Percentiles rank a stretch among this genome's conserved stretches.
phyloP scores from a whole-genome alignment of 2,113 vertebrate species.

The Myotis davidii region DNA sequence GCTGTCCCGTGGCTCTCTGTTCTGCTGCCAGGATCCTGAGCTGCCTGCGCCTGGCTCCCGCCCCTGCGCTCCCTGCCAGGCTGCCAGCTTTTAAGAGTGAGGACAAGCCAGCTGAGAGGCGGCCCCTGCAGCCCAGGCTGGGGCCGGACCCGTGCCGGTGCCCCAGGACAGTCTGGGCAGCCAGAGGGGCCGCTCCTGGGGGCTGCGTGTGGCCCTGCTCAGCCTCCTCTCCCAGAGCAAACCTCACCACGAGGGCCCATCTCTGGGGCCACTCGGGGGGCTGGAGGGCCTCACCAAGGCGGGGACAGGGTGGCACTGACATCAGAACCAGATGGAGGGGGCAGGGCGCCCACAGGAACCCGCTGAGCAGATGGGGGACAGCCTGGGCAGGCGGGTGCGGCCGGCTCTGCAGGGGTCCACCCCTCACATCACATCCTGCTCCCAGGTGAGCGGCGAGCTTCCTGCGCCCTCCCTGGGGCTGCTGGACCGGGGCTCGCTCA shows the following conservation, averaged over 20 bases:
- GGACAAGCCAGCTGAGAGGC: background rate
- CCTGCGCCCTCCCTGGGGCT: background rate
- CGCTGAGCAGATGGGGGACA: background rate
- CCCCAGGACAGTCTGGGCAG: accelerated
- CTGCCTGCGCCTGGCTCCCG: background rate
- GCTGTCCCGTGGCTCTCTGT: background rate
- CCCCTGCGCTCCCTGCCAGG: background rate
- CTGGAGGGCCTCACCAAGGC: background rate
- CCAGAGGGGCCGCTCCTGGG: accelerated
- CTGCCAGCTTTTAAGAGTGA: too few species aligned
- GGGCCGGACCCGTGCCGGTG: background rate
- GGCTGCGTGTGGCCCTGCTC: accelerated
- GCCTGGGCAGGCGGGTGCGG: background rate
- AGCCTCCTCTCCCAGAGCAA: background rate
- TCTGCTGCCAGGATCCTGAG: background rate
- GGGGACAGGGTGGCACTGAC: background rate
- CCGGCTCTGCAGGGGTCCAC: too few species aligned
- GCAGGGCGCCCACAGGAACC: background rate
- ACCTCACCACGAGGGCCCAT: accelerated
- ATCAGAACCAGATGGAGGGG: background rate
- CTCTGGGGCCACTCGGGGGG: background rate
- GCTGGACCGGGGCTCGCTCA: accelerated
- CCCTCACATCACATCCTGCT: background rate
- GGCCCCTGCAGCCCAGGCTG: background rate
- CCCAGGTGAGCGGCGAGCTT: background rate